These are phyloP conservation scores for Papilio polyxenes DNA, from an alignment of 1,140 invertebrate genomes.

Conservation along the genomic window DNA sequence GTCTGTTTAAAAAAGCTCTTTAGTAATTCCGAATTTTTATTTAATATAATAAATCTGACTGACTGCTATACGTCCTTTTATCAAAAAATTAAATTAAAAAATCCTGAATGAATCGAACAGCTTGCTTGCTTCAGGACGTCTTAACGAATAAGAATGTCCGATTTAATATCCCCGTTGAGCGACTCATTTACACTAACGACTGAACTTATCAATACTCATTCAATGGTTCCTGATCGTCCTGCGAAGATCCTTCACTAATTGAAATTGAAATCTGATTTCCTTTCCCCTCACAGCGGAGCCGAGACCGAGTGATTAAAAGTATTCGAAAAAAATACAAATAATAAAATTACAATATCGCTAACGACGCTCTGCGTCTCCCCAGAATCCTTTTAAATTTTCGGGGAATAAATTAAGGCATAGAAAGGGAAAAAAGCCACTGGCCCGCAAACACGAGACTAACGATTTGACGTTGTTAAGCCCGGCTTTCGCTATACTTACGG, in stretches of 20 bases:
- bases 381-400: constrained; percentile 79
- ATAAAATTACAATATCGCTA: constrained; percentile 81
- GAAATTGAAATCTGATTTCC: constrained; percentile 80
- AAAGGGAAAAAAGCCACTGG: constrained; percentile 66
- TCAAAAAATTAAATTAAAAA: not conserved
- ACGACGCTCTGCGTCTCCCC: constrained; percentile 69
- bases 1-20: not conserved
- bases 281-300: constrained; percentile 61
- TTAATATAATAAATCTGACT: not conserved
- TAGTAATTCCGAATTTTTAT: not conserved
- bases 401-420: constrained; percentile 76
- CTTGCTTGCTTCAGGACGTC: constrained; percentile 17
- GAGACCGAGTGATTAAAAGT: constrained; percentile 76
- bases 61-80: not conserved
- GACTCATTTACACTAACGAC: constrained; percentile 74
- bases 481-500: constrained; percentile 57
- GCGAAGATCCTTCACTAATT: constrained; percentile 75
- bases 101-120: constrained; percentile 16
- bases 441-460: constrained; percentile 68
- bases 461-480: constrained; percentile 66
- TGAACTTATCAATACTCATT: constrained; percentile 77
- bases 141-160: constrained; percentile 45
- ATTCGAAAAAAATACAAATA: constrained; percentile 80
- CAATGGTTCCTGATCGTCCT: constrained; percentile 68
- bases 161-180: constrained; percentile 58